Evolutionary conservation across 1,140 invertebrate species (phyloP), one percentile per base, ranked within the genome.

Genomic region (Leptestheria dahalacensis): DNA sequence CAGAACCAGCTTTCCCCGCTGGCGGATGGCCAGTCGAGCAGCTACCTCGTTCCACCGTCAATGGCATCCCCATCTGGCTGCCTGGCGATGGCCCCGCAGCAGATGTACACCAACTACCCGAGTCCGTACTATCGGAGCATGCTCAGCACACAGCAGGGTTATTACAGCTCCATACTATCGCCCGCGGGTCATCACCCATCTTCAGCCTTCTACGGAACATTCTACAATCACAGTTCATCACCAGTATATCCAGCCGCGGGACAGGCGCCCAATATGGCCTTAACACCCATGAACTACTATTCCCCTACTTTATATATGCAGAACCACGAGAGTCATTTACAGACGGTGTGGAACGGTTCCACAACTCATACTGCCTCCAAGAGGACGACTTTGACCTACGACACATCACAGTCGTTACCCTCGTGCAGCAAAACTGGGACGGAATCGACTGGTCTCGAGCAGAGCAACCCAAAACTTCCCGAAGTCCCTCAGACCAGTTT

Each of bases 1-100:
- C 53, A 55, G 15, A 41, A 55, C 53, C 53, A 33, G 23, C 53
- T 29, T 29, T 55, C 53, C 6, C 53, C 53, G 3, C 33, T 55
- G 28, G 26, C 24, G 11, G 53, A 55, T 9, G 53, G 53, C 21
- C 26, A 55, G 10, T 18, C 53, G 9, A 33, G 9, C 15, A 55
- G 21, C 26, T 60, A 60, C 20, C 21, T 60, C 23, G 58, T 60
- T 52, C 50, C 58, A 18, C 58, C 58, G 41, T 60, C 58, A 4
- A 60, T 60, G 58, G 58, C 58, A 18, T 60, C 58, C 10, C 58
- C 58, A 20, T 60, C 58, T 20, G 24, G 51, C 48, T 60, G 58
- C 29, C 28, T 60, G 51, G 28, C 49, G n/a, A 41, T 56, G 15
- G 26, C 53, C 20, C 15, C 48, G 20, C 58, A 60, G 24, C 58